Percentiles rank a stretch among this genome's conserved stretches.
Conservation (phyloP, 2,113 vertebrate species). For the Andinoacara biseriatus region DNA sequence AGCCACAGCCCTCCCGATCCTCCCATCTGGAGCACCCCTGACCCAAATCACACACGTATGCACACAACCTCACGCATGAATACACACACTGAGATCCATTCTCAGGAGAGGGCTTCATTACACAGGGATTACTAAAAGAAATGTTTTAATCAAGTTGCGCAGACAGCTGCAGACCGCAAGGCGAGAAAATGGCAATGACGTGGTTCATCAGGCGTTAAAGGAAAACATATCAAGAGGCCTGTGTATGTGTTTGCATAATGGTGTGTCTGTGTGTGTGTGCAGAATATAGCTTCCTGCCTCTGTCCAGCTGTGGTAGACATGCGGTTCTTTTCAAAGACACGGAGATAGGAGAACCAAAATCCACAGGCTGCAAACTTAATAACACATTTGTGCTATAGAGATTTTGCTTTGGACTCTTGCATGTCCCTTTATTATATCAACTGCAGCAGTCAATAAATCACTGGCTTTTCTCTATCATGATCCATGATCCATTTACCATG, state of each 20-base stretch:
- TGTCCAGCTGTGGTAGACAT: constrained; percentile 71
- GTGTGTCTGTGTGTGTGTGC: constrained; percentile 20
- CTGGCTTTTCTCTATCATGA: not conserved
- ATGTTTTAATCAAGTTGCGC: constrained; percentile 80
- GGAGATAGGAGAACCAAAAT: constrained; percentile 36
- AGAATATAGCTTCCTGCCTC: constrained; percentile 53
- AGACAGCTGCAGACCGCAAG: constrained; percentile 78
- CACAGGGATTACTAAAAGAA: constrained; percentile 79
- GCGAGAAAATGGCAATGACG: constrained; percentile 79
- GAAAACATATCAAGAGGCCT: constrained; percentile 70
- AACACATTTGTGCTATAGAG: constrained; percentile 19
- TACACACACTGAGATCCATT: constrained; percentile 45
- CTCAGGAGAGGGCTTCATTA: constrained; percentile 79
- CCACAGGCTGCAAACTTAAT: constrained; percentile 24
- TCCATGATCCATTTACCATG: not conserved
- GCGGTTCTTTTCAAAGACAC: constrained; percentile 52
- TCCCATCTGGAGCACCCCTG: constrained; percentile 70
- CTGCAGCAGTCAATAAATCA: not conserved
- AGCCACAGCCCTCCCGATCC: constrained; percentile 26
- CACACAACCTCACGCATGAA: constrained; percentile 17
- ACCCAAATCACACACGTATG: constrained; percentile 46
- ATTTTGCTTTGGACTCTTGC: not conserved
- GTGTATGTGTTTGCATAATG: constrained; percentile 29
- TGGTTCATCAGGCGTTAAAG: constrained; percentile 76
- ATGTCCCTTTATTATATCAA: constrained; percentile 7